A percentile compares a stretch with the other conserved stretches of the same genome.
Conservation (phyloP, 2,797 vertebrate genomes). For the Mus spretus region DNA sequence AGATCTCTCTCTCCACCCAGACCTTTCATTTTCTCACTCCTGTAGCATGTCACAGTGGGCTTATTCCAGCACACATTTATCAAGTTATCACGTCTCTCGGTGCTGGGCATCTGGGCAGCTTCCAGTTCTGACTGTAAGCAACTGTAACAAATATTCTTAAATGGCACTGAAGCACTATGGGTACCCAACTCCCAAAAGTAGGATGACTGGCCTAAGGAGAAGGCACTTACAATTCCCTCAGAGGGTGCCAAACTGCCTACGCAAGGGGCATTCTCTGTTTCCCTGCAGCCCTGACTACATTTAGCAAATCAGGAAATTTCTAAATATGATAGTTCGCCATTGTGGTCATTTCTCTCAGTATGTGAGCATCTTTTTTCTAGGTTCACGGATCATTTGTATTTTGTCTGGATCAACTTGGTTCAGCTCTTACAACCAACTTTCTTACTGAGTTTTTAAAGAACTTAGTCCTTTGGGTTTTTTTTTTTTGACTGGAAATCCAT, state of each 20-base stretch:
- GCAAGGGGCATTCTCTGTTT: not conserved
- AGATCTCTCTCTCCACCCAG: not conserved
- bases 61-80: not conserved
- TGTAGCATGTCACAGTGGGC: not conserved
- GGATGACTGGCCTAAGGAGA: not conserved
- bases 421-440: not conserved
- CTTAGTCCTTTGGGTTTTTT: too few relatives aligned
- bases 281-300: not conserved
- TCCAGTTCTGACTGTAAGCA: not conserved
- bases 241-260: too few relatives aligned
- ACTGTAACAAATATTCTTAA: not conserved
- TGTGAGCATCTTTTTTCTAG: not conserved
- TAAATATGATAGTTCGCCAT: not conserved
- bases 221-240: not conserved
- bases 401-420: not conserved
- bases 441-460: not conserved
- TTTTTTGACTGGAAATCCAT: not conserved
- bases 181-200: not conserved
- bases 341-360: not conserved
- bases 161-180: too few relatives aligned
- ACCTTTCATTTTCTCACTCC: not conserved
- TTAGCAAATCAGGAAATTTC: not conserved
- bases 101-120: not conserved
- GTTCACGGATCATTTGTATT: accelerated
- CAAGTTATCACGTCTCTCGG: not conserved